Conservation (phyloP, 2,888 invertebrate genomes). For the Pyrochroa serraticornis region DNA sequence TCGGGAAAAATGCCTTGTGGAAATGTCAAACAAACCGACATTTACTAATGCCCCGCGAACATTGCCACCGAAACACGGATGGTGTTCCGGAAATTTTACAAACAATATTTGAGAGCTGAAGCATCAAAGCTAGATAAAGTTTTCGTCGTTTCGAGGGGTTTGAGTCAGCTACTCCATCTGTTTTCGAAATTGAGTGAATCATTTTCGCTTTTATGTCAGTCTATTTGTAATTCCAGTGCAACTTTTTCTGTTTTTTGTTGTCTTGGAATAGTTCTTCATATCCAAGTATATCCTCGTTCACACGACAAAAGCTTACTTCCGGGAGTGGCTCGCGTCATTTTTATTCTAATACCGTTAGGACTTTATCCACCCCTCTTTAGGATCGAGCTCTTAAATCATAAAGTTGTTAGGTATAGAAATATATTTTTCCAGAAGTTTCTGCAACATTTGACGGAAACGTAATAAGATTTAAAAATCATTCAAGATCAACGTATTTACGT, state of each 20-base stretch:
- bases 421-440: too few species aligned
- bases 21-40: slow-evolving; percentile 35
- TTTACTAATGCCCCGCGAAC: slow-evolving; percentile 27
- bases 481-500: too few species aligned
- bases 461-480: too few species aligned
- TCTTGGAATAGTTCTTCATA: too few species aligned
- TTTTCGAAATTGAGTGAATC: slow-evolving; percentile 15
- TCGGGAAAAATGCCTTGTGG: slow-evolving; percentile 27
- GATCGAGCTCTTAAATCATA: too few species aligned
- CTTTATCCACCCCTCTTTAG: too few species aligned
- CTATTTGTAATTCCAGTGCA: slow-evolving; percentile 12
- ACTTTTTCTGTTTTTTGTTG: slow-evolving; percentile 10
- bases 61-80: slow-evolving; percentile 7
- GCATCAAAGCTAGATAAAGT: slow-evolving; percentile 18
- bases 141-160: background rate
- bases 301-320: too few species aligned
- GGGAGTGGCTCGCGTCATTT: too few species aligned
- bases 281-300: too few species aligned
- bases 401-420: too few species aligned
- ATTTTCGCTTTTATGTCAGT: slow-evolving; percentile 12
- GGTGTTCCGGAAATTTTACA: slow-evolving; percentile 13
- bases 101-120: slow-evolving; percentile 14
- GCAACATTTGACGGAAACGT: too few species aligned
- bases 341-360: too few species aligned
- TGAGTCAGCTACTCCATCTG: background rate